Evolutionary conservation across 1,140 invertebrate species (phyloP), one percentile per base, ranked within the genome.

Genomic region (Tachypleus tridentatus): DNA sequence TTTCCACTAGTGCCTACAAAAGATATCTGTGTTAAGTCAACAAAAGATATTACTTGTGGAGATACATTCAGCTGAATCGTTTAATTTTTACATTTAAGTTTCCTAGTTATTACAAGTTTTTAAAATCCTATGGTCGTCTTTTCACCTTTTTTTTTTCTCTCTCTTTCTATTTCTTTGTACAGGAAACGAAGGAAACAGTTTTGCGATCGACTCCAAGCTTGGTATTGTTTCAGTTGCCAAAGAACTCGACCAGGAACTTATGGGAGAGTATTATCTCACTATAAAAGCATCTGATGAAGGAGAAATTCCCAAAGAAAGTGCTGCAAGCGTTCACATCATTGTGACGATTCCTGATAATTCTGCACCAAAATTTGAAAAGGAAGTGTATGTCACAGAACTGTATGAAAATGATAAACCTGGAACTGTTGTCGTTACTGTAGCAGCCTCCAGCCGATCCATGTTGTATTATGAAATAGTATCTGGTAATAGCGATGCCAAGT

Each of bases 331-430:
- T 3, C 88, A 91, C 74, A 86, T 96, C 10, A 82, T 86, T 73
- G 81, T 96, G 7, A 91, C 89, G 0, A 89, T 93, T 82, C 88
- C 91, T 0, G 89, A 91, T 71, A 90, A 93, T 75, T 86, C 89
- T 62, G 87, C 91, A 29, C 93, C 93, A 3, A 84, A 83, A 78
- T 92, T 91, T 77, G 74, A 79, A 3, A 76, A 82, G 60, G 76
- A 78, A 8, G 83, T 85, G 70, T 82, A 87, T 61, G 82, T 83
- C 56, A 84, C 85, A 0, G 91, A 94, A 77, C 84, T 97, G 7
- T 85, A 83, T 68, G 93, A 97, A 78, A 91, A 94, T 75, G 83
- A 86, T 69, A 82, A 85, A 6, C 74, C 84, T 8, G 91, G 89
- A 4, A 85, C 85, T 7, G 86, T 86, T 75, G 85, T 96, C 5